A percentile compares a stretch with the other conserved stretches of the same genome.
These are phyloP conservation scores for Artibeus jamaicensis DNA, from an alignment of 2,797 vertebrate genomes.

Conservation along the genomic window DNA sequence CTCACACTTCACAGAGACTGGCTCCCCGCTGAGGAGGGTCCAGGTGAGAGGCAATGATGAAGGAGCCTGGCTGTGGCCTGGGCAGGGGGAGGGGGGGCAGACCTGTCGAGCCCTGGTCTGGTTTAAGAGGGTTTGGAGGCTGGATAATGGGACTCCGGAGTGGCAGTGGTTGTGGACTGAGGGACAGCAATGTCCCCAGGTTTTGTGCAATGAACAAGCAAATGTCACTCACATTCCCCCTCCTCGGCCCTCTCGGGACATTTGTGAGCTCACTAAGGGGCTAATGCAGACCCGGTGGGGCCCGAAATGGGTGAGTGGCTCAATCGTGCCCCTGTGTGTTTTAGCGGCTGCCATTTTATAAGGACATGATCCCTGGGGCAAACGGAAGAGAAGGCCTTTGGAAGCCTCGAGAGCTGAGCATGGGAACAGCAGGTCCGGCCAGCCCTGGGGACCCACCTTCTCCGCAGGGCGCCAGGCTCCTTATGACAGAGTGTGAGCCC, in stretches of 20 bases:
- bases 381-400: not conserved
- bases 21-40: not conserved
- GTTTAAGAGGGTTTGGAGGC: not conserved
- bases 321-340: accelerated
- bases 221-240: not conserved
- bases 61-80: not conserved
- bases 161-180: not conserved
- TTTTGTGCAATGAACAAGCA: not conserved
- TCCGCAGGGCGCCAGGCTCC: not conserved
- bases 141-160: not conserved
- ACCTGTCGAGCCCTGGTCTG: not conserved
- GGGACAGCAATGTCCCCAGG: not conserved
- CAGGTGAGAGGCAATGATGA: not conserved
- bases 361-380: not conserved
- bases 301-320: not conserved
- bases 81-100: not conserved
- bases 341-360: not conserved
- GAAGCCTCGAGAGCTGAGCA: not conserved
- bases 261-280: not conserved
- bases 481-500: not conserved
- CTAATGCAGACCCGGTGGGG: accelerated
- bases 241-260: not conserved
- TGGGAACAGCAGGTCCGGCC: not conserved
- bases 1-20: not conserved
- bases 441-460: not conserved